Evolutionary conservation across 92 coral and sea anemone species (phyloP).

Genomic region (Paragorgia papillata): DNA sequence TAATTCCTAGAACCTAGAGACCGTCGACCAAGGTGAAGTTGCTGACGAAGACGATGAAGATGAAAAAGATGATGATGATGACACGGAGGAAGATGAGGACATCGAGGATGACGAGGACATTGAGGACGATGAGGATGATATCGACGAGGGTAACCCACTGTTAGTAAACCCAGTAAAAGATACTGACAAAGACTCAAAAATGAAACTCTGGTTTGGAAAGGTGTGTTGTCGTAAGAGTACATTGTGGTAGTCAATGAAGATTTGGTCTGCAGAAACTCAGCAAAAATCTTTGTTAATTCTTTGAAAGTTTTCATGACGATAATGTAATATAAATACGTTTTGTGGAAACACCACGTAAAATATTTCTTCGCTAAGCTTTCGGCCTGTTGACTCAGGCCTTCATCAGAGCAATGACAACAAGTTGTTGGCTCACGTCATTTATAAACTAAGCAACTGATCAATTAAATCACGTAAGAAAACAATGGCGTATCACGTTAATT

Average conservation of each 20-base stretch:
- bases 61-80: conserved; percentile 57
- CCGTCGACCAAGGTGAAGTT: conserved; percentile 72
- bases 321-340: no score
- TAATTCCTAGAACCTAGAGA: conserved; percentile 94
- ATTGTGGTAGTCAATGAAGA: background rate
- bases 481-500: no score
- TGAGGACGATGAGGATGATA: conserved; percentile 43
- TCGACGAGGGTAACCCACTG: conserved; percentile 76
- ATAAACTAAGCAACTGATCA: no score
- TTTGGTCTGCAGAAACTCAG: conserved; percentile 18
- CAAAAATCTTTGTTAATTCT: no score
- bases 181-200: conserved; percentile 64
- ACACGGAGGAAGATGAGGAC: conserved; percentile 48
- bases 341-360: no score
- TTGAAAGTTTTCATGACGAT: no score
- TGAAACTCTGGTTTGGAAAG: conserved; percentile 90
- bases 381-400: no score
- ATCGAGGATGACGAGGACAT: conserved; percentile 46
- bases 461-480: no score
- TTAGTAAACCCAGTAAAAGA: conserved; percentile 75
- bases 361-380: no score
- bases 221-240: conserved; percentile 39
- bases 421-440: no score
- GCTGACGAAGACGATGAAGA: conserved; percentile 54
- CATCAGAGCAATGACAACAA: no score